phyloP scores from a whole-genome alignment of 2,888 invertebrate genomes.

The Meta bourneti region DNA sequence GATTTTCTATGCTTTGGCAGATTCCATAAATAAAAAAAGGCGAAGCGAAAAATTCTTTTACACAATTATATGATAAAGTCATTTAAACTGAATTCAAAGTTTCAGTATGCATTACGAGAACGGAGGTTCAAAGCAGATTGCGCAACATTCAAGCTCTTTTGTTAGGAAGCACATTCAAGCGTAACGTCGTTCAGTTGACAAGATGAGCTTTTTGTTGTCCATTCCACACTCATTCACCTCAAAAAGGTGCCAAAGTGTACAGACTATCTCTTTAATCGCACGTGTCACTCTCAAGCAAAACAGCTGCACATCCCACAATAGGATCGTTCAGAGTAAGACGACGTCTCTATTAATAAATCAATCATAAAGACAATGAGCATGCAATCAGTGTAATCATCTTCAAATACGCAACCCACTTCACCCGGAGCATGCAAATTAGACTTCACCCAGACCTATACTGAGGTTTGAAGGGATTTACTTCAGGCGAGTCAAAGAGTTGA shows the following conservation, averaged over 20 bases:
- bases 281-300: background rate
- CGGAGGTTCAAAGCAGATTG: too few species aligned
- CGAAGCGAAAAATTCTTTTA: too few species aligned
- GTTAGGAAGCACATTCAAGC: background rate
- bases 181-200: background rate
- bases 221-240: background rate
- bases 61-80: too few species aligned
- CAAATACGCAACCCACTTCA: background rate
- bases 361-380: constrained; percentile 52
- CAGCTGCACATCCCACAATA: background rate
- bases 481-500: background rate
- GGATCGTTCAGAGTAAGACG: background rate
- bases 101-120: too few species aligned
- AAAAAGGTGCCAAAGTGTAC: background rate
- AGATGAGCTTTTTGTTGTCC: constrained; percentile 11
- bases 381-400: background rate
- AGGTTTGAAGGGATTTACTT: too few species aligned
- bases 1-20: too few species aligned
- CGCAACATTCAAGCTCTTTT: too few species aligned
- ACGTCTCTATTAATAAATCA: constrained; percentile 70
- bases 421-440: too few species aligned
- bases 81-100: too few species aligned
- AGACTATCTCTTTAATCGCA: constrained; percentile 5
- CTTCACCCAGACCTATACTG: too few species aligned
- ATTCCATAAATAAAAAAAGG: too few species aligned